Evolutionary conservation across 2,113 vertebrate genomes (phyloP), one percentile per base, ranked within the genome.

Genomic region (Lepisosteus osseus): DNA sequence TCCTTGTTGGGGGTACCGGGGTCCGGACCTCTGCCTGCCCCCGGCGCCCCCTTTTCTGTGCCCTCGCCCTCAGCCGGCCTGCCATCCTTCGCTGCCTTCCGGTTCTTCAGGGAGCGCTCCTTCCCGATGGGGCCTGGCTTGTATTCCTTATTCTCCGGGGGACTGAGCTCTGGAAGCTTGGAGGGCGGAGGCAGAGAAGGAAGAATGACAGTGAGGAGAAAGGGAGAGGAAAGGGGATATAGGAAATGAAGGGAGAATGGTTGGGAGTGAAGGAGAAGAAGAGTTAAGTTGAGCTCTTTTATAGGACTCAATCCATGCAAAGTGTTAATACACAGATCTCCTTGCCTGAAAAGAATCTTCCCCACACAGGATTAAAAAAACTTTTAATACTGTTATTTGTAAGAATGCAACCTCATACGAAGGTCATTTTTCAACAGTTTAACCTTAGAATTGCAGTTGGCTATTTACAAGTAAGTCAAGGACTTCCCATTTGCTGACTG

Each of bases 111-210:
- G 6, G 96, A 99, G 72, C 97, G 95, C 14, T 99, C 97, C 76
- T 99, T 99, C 72, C 97, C 97, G 72, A 99, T 98, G 64, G 97
- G 97, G 78, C 97, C 97, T 3, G 97, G 97, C 78, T 98, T 98
- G 83, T 99, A 97, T 74, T 99, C 96, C 86, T 98, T 99, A 75
- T 92, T 95, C 89, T 97, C 96, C 68, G 95, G 86, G 0, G 92
- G 92, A 87, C 92, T 95, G 83, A 98, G 88, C 75, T 99, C 97
- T 86, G 95, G 94, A 80, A 98, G 93, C 97, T 99, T 70, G 6
- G 15, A 12, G 42, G 1, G 2, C 17, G 43, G 15, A 11, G 47
- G 8, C 45, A 0, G 45, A 44, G 42, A 14, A 3, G 15, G 3
- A 2, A 13, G 7, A 14, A 40, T 4, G 12, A 47, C 8, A 54